phyloP scores from a whole-genome alignment of 2,113 vertebrate species.

The Phrynocephalus versicolor region DNA sequence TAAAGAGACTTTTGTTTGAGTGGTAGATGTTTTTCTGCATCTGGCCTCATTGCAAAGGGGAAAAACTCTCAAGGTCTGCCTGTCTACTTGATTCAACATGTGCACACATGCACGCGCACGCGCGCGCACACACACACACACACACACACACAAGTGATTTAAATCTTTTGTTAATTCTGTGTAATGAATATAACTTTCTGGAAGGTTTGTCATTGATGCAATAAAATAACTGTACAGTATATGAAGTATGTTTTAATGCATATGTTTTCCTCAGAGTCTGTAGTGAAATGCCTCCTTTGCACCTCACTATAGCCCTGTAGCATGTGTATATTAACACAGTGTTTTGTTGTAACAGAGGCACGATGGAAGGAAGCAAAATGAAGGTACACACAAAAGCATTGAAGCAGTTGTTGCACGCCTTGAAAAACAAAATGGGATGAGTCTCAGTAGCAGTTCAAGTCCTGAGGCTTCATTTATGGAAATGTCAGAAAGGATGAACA shows the following conservation, averaged over 20 bases:
- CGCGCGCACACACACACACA: no score
- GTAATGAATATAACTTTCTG: background rate
- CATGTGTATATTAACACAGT: slow-evolving; percentile 36
- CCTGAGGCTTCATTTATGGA: slow-evolving; percentile 80
- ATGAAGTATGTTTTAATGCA: background rate
- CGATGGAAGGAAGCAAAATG: slow-evolving; percentile 81
- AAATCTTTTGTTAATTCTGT: background rate
- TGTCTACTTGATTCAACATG: background rate
- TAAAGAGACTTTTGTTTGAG: background rate
- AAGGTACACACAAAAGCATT: slow-evolving; percentile 89
- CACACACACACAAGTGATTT: background rate
- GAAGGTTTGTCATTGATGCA: background rate
- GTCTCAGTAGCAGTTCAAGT: slow-evolving; percentile 75
- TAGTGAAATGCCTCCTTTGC: background rate
- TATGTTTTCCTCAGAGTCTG: background rate
- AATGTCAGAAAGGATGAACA: slow-evolving; percentile 72
- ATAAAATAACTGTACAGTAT: background rate
- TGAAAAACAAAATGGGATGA: slow-evolving; percentile 83
- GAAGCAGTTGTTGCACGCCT: slow-evolving; percentile 96
- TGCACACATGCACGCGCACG: no score
- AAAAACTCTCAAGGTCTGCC: background rate
- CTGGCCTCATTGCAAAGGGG: background rate
- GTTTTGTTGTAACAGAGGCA: slow-evolving; percentile 76
- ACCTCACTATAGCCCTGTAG: slow-evolving; percentile 4
- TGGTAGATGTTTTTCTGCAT: background rate